Evolutionary conservation across 1,140 invertebrate genomes (phyloP), one percentile per base, ranked within the genome.

Genomic region (Scaptomyza pallida): DNA sequence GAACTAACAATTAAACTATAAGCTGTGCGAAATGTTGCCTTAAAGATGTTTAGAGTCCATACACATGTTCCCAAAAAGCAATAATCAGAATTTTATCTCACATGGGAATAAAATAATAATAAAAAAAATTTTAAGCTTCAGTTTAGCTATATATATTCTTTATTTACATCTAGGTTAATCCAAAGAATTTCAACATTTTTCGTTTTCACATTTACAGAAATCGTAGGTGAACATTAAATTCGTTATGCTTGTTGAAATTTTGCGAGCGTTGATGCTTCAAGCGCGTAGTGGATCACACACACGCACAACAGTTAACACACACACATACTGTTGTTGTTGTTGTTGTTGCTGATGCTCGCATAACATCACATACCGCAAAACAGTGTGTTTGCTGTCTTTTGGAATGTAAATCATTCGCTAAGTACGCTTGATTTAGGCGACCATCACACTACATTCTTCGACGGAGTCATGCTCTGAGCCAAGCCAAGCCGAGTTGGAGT

Each of bases 351-450:
- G 81, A 65, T 89, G 68, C 75, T 89, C 85, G 82, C 89, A 90
- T 90, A 90, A 88, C 85, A 90, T 90, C 81, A 90, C 89, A 90
- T 90, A 89, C 89, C 70, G 67, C 76, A 83, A 83, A 89, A 80
- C 89, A 89, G 89, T 89, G 89, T 90, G 82, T 90, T 90, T 90
- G 89, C 89, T 90, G 89, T 90, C 85, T 90, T 88, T 88, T 77
- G 89, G 89, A 90, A 90, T 90, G 89, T 90, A 90, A 90, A 90
- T 90, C 89, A 90, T 90, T 89, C 77, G 89, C 86, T 90, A 90
- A 90, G 85, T 90, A 90, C 89, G 85, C 89, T 89, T 90, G 89
- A 90, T 90, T 90, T 90, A 90, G 89, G 85, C 89, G 89, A 88
- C 85, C 89, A 83, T 78, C 83, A 77, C 82, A 88, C 82, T 89